A percentile compares a stretch with the other conserved stretches of the same genome.
Evolutionary conservation across 1,140 invertebrate genomes (phyloP).

Genomic region (Drosophila fuyamai): DNA sequence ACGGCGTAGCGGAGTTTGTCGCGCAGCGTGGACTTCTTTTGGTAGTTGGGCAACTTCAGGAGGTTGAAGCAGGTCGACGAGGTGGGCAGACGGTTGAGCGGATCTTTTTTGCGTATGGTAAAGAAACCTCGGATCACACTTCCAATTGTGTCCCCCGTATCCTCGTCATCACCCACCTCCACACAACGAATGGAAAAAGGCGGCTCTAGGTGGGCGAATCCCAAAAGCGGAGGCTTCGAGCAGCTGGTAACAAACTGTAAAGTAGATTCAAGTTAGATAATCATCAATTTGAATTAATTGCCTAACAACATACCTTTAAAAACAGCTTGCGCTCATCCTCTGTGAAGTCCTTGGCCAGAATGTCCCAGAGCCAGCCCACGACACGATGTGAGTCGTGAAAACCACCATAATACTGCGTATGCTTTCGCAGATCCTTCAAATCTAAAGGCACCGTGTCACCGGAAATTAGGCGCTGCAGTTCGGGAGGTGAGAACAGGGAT

Average conservation of each 20-base stretch:
- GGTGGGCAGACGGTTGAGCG: conserved; percentile 97
- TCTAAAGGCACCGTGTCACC: conserved; percentile 96
- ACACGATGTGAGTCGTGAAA: conserved; percentile 99
- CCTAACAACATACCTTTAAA: conserved; percentile 89
- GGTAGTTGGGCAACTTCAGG: conserved; percentile 99
- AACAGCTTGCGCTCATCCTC: conserved; percentile 96
- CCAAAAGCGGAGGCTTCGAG: conserved; percentile 96
- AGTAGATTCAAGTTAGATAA: background rate
- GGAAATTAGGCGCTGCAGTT: conserved; percentile 96
- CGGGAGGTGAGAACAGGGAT: conserved; percentile 97
- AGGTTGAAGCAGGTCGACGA: conserved; percentile 99
- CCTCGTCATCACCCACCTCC: conserved; percentile 99
- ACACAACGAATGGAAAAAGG: conserved; percentile 99
- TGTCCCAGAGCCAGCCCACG: conserved; percentile 99
- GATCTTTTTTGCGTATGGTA: conserved; percentile 97
- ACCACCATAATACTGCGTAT: conserved; percentile 99
- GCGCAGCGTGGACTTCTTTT: conserved; percentile 96
- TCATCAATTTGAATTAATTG: background rate
- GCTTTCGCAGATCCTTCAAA: conserved; percentile 94
- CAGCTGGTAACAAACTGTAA: conserved; percentile 99
- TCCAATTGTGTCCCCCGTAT: conserved; percentile 89
- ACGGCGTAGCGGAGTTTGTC: conserved; percentile 99
- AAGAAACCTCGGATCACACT: conserved; percentile 99
- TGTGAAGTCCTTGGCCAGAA: conserved; percentile 97
- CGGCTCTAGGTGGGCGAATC: conserved; percentile 98